phyloP scores from a whole-genome alignment of 2,888 invertebrate species.

The Heliconius erato region DNA sequence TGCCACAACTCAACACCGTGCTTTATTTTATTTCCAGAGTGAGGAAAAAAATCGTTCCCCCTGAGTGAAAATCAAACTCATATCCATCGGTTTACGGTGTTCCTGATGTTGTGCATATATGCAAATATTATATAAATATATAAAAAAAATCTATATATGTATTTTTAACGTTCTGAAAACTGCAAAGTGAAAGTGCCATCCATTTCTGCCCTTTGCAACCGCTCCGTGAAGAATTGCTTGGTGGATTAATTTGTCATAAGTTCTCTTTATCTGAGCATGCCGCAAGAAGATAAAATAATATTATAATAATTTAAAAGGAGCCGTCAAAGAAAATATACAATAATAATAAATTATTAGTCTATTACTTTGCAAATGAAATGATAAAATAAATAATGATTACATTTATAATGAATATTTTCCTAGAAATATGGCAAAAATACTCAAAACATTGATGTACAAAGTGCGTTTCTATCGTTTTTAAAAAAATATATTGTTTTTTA shows the following conservation, averaged over 20 bases:
- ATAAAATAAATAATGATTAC: no score
- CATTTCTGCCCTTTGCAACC: background rate
- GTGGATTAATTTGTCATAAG: background rate
- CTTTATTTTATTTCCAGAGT: no score
- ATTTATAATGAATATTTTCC: no score
- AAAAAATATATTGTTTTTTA: background rate
- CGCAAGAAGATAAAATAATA: background rate
- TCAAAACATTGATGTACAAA: no score
- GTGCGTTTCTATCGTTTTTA: background rate
- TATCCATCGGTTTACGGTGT: no score
- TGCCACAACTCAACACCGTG: no score
- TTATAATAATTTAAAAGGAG: background rate
- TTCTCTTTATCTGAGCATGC: background rate
- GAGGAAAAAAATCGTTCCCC: no score
- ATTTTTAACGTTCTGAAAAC: background rate
- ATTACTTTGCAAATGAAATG: background rate
- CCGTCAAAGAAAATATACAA: background rate
- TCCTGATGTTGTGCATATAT: no score
- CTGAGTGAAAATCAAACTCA: no score
- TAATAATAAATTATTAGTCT: background rate
- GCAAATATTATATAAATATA: no score
- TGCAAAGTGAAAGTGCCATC: background rate
- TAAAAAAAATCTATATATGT: no score
- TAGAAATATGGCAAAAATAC: no score
- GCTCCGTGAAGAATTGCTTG: background rate